Conservation (phyloP, 2,888 invertebrate species). For the Lasioglossum calceatum region DNA sequence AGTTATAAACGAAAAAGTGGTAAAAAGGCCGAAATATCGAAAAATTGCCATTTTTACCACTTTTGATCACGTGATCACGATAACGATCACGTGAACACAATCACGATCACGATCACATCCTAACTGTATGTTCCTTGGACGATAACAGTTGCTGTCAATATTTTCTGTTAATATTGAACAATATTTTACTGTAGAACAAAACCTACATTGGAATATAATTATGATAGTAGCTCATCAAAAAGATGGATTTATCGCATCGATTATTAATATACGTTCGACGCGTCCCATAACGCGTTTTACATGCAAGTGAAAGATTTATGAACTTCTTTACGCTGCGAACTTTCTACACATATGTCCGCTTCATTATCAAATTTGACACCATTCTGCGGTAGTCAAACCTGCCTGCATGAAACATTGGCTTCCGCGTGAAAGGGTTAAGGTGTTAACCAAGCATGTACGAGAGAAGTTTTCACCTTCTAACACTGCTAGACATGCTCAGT, state of each 20-base stretch:
- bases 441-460: neutral
- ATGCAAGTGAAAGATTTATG: neutral
- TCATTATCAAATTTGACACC: constrained; percentile 11
- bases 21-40: no score
- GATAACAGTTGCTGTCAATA: no score
- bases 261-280: neutral
- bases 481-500: neutral
- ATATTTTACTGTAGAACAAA: no score
- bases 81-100: no score
- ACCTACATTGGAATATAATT: no score
- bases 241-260: neutral
- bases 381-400: neutral
- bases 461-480: neutral
- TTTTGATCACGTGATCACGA: no score
- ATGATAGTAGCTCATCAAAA: neutral
- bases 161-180: no score
- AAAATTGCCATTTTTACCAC: no score
- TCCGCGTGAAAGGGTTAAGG: neutral
- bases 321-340: neutral
- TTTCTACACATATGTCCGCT: neutral
- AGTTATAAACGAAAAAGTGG: no score
- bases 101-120: no score
- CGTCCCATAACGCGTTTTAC: neutral
- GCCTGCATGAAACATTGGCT: neutral
- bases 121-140: no score